A percentile compares a stretch with the other conserved stretches of the same genome.
These are phyloP conservation scores for Ptiloglossa arizonensis DNA, from an alignment of 1,140 invertebrate genomes.

Conservation along the genomic window DNA sequence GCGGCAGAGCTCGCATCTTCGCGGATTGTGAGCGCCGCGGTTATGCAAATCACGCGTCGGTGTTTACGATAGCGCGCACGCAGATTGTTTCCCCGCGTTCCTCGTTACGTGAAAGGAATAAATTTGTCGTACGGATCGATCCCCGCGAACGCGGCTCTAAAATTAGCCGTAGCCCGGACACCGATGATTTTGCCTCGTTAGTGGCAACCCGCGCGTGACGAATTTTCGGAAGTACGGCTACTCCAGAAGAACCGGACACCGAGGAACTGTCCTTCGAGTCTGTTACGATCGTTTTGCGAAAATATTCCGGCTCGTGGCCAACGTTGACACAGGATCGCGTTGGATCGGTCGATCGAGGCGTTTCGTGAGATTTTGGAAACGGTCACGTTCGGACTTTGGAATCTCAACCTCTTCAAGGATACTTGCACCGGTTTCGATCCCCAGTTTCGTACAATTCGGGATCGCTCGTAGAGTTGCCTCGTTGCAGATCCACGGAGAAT, in stretches of 20 bases:
- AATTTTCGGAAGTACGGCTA: neutral
- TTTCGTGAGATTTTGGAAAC: too few relatives aligned
- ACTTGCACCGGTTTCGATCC: too few relatives aligned
- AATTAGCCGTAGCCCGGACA: constrained; percentile 6
- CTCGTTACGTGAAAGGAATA: constrained; percentile 13
- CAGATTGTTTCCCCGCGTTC: constrained; percentile 1
- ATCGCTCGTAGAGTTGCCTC: too few relatives aligned
- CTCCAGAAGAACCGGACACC: neutral
- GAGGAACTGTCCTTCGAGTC: neutral
- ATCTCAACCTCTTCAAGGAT: too few relatives aligned
- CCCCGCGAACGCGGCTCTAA: neutral
- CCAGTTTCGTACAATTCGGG: too few relatives aligned
- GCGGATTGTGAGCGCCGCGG: neutral
- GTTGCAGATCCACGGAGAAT: too few relatives aligned
- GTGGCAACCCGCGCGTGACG: constrained; percentile 1
- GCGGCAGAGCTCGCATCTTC: too few relatives aligned
- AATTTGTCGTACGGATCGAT: neutral
- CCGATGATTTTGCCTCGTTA: neutral
- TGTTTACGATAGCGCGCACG: constrained; percentile 2
- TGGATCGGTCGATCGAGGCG: too few relatives aligned
- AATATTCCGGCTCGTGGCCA: too few relatives aligned
- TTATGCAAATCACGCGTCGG: constrained; percentile 1
- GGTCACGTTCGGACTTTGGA: too few relatives aligned
- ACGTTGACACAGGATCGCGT: too few relatives aligned
- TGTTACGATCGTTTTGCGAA: too few relatives aligned